Evolutionary conservation across 2,797 vertebrate genomes (phyloP), one percentile per base, ranked within the genome.

Genomic region (Darevskia mixta): DNA sequence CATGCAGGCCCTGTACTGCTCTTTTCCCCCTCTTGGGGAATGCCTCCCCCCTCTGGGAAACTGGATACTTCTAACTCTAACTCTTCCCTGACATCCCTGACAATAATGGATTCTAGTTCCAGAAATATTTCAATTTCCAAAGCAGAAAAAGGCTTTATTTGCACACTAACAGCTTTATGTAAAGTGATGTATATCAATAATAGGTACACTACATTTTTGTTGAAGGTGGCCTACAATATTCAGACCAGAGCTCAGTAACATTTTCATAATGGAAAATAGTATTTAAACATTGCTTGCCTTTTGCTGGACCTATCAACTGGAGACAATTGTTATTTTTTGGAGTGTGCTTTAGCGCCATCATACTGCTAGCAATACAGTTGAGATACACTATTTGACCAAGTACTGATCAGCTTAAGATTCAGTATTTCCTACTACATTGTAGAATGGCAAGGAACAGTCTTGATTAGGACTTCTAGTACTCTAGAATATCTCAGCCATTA

Each of bases 211-310:
- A 20, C 18, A 35, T 35, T 67, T 77, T 13, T 32, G 17, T 25
- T 43, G 1, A 38, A 67, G 1, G 10, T 67, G 25, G 29, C 61
- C 32, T 13, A 79, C 23, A 49, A 10, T 29, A 49, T 69, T n/a
- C 61, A 79, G 55, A 45, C 25, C 35, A 27, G 27, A 35, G 23
- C 25, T 43, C 27, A 73, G 11, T 32, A 23, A 67, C 18, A 67
- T 66, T 85, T 85, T 64, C 27, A 77, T 86, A n/a, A 67, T 49
- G 43, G 32, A 79, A 78, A 55, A 69, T 38, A 86, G 8, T 49
- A 79, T 35, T 86, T 83, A 72, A 25, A 38, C 23, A 78, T 9
- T 69, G 15, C 17, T 61, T 61, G n/a, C 32, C 32, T 58, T 25
- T 55, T 45, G 69, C 32, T 29, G 5, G 66, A 69, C 8, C 64